Base-by-base conservation (phyloP, 1,140 invertebrate genomes). In the Homarus americanus region DNA sequence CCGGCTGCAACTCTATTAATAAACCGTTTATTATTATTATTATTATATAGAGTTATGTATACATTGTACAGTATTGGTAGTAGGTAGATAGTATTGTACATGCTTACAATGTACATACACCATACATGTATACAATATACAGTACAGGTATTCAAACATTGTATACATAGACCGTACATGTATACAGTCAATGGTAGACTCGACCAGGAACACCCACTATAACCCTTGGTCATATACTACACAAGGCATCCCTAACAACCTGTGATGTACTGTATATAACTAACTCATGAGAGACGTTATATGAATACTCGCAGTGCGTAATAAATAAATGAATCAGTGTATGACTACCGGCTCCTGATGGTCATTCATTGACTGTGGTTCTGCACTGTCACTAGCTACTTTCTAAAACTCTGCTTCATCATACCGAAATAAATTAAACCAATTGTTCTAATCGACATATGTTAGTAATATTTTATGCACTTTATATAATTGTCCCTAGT, bases 381-480 rank as follows among this genome's bases (percentile, higher is more conserved):
- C 24, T 88, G 76, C 86, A 80, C 86, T 88, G 86, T 80, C 86
- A 88, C 58, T 72, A 32, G 53, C n/a, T 0, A 12, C 7, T 41
- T 20, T 80, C 76, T 80, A 80, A 88, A 80, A 41, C 38, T 41
- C n/a, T 20, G 36, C 32, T 28, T 24, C 44, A 20, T 44, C 10
- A 1, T 12, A 34, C 73, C 49, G 53, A 79, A 20, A 87, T 79
- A n/a, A 78, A 20, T 78, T 79, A 40, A 41, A 0, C 40, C 63
- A 78, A 1, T n/a, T 63, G 28, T 49, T 34, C 0, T 17, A 17
- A 58, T 40, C 32, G n/a, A 76, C 9, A 36, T 24, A 15, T 36
- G 15, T 34, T 44, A 5, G 15, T 53, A 36, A 0, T 41, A n/a
- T n/a, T 10, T 84, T 20, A 69, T 24, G 17, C 38, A 28, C 32